Base-by-base conservation (phyloP, 1,140 invertebrate species). In the Cherax destructor region DNA sequence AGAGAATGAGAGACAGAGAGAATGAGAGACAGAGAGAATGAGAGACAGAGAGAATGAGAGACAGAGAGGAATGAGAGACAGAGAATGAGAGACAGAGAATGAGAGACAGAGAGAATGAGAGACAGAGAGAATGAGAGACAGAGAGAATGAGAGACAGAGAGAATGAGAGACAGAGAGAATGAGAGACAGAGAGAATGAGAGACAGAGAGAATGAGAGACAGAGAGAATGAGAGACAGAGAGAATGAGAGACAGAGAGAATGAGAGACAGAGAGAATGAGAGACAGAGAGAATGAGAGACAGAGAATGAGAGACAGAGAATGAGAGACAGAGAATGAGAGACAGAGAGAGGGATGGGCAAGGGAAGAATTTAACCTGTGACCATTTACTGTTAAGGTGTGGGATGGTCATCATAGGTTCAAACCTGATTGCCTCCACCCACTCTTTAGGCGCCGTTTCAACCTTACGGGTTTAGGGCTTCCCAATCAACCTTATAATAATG, bases 301-400 rank as follows among this genome's bases (percentile, higher is more conserved):
- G 80, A 93, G 93, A 11, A 88, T 93, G 59, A 77, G 86, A 84
- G 65, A 85, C 56, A 92, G 92, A 91, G 81, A n/a, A n/a, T 9
- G 49, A 84, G 65, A 85, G 65, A 85, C 65, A 69, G 83, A 85
- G 52, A 56, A 56, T 56, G 13, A 13, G 13, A n/a, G n/a, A n/a
- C n/a, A 41, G 30, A 41, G 30, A 41, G 30, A 41, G 30, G 2
- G 30, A 41, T 41, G 30, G 30, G 30, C 30, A 41, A 41, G 30
- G 30, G 30, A 41, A 41, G 30, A 41, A 41, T 2, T 41, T 0
- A 41, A 41, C 30, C 30, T 1, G 0, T 41, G 30, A 41, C 2
- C 30, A 41, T 2, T 41, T 1, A 41, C 30, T 41, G 0, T 41
- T 41, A 41, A 41, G 30, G 30, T 41, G 30, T 41, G 30, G 30